Conservation (phyloP, 2,797 vertebrate genomes). For the Sebastes nivosus region DNA sequence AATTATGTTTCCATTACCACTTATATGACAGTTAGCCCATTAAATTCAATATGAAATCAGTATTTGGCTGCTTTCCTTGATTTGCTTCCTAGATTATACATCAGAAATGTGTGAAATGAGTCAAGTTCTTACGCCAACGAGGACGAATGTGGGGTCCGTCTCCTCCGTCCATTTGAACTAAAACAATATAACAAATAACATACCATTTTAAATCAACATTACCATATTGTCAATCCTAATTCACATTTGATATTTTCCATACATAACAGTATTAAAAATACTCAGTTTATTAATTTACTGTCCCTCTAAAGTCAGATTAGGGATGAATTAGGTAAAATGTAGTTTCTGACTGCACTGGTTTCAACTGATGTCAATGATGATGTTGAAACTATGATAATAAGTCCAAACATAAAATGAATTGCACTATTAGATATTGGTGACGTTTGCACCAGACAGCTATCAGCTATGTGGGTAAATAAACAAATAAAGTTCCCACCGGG, state of each 20-base stretch:
- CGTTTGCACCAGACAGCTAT: neutral
- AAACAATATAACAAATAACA: neutral
- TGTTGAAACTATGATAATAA: neutral
- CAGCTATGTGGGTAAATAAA: neutral
- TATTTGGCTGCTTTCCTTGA: neutral
- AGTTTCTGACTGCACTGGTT: neutral
- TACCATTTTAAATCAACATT: neutral
- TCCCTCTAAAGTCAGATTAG: neutral
- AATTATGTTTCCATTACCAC: neutral
- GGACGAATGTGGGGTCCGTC: neutral
- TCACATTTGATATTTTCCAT: neutral
- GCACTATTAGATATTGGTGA: neutral
- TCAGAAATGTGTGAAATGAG: too few species aligned
- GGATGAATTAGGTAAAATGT: neutral
- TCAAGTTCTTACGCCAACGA: too few species aligned
- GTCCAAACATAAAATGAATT: neutral
- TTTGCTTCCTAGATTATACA: too few species aligned
- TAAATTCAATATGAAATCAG: neutral
- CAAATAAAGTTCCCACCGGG: neutral
- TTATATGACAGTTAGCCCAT: neutral
- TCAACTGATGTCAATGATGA: neutral
- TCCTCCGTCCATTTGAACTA: neutral
- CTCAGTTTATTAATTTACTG: neutral
- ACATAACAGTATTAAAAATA: neutral
- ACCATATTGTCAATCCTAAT: neutral